Conservation (phyloP, 2,113 vertebrate genomes). For the Haemorhous mexicanus region DNA sequence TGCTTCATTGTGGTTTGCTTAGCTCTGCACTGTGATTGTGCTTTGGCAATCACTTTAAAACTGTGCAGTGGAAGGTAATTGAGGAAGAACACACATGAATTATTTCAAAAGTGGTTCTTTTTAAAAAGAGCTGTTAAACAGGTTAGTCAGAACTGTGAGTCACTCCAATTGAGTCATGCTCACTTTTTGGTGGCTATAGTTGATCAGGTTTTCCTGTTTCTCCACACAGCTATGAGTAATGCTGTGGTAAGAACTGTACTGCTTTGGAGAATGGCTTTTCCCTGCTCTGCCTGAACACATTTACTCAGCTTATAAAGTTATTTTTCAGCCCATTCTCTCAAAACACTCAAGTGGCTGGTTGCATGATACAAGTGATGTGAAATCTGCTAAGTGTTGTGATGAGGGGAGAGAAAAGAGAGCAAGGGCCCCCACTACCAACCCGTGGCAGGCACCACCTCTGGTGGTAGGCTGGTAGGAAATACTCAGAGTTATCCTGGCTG, state of each 20-base stretch:
- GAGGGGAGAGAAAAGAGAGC: background rate
- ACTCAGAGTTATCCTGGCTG: background rate
- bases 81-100: background rate
- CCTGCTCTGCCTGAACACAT: background rate
- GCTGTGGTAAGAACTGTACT: background rate
- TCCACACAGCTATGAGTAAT: background rate
- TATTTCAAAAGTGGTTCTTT: background rate
- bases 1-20: background rate
- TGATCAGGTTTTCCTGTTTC: background rate
- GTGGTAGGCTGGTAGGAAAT: background rate
- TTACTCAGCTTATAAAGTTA: background rate
- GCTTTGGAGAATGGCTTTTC: background rate
- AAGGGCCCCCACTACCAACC: background rate
- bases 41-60: background rate
- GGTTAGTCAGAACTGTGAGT: slow-evolving; percentile 50
- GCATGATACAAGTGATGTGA: background rate
- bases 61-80: background rate
- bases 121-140: background rate
- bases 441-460: background rate
- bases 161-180: slow-evolving; percentile 12
- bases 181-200: background rate
- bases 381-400: too few species aligned
- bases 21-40: background rate
- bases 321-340: background rate
- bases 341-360: background rate